These are phyloP conservation scores for Carposina sasakii DNA, from an alignment of 1,140 invertebrate species.

Conservation along the genomic window DNA sequence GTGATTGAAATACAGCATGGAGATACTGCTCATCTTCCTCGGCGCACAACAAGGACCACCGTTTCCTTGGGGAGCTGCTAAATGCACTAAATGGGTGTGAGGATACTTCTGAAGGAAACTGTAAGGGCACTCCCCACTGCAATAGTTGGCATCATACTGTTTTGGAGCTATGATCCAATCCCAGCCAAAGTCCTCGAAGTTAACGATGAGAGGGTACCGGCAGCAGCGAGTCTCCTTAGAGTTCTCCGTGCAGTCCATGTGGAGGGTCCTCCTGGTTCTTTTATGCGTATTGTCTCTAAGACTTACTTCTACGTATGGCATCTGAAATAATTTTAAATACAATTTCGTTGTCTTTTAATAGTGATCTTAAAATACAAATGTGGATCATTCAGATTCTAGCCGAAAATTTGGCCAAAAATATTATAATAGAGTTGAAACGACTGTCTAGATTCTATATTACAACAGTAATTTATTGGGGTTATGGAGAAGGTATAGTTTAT, in stretches of 20 bases:
- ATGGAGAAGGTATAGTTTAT: too few relatives aligned
- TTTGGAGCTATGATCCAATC: constrained; percentile 98
- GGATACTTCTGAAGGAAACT: constrained; percentile 92
- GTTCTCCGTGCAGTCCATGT: constrained; percentile 83
- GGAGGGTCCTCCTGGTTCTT: constrained; percentile 82
- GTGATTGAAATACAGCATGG: constrained; percentile 94
- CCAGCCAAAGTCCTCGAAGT: constrained; percentile 98
- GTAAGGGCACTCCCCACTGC: constrained; percentile 94
- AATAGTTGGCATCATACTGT: constrained; percentile 96
- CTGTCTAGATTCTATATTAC: too few relatives aligned
- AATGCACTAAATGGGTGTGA: constrained; percentile 93
- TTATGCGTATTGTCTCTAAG: constrained; percentile 76
- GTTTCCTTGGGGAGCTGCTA: constrained; percentile 78
- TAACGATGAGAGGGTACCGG: constrained; percentile 92
- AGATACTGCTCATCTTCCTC: constrained; percentile 89
- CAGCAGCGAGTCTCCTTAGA: constrained; percentile 88
- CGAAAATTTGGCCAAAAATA: too few relatives aligned
- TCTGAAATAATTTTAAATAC: constrained; percentile 80
- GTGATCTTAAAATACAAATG: too few relatives aligned
- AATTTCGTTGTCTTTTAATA: too few relatives aligned
- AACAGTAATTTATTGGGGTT: too few relatives aligned
- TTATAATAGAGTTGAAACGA: too few relatives aligned
- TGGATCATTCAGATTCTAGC: too few relatives aligned
- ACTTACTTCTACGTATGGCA: constrained; percentile 87
- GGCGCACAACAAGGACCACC: constrained; percentile 92